These are phyloP conservation scores for Amblyopsis rosae DNA, from an alignment of 2,113 vertebrate species.

Conservation along the genomic window DNA sequence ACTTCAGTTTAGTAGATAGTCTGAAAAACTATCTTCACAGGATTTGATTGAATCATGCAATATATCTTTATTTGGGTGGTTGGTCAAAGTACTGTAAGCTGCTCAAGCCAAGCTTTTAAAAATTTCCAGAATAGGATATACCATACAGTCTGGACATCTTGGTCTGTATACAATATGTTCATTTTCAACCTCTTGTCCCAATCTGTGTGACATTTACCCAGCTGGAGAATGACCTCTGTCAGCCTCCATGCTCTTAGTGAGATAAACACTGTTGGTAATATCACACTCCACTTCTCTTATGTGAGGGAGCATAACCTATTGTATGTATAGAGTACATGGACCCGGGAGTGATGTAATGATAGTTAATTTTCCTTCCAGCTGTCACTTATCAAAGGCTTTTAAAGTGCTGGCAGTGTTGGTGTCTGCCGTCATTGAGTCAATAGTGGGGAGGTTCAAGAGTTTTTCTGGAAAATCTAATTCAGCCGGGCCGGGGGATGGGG, in stretches of 20 bases:
- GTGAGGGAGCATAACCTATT: neutral
- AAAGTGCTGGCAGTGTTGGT: constrained; percentile 22
- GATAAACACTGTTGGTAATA: constrained; percentile 30
- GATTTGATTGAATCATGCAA: neutral
- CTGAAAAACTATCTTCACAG: neutral
- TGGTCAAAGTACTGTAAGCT: neutral
- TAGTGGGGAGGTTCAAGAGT: constrained; percentile 8
- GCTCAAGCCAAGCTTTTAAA: neutral
- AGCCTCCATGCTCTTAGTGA: constrained; percentile 10
- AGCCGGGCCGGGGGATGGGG: neutral
- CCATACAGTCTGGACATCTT: too few species aligned
- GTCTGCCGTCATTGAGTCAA: constrained; percentile 19
- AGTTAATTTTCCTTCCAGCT: constrained; percentile 30
- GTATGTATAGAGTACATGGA: constrained; percentile 7
- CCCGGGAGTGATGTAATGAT: constrained; percentile 32
- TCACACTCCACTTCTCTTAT: constrained; percentile 4
- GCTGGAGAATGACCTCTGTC: constrained; percentile 34
- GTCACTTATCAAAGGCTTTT: constrained; percentile 21
- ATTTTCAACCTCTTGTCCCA: constrained; percentile 2
- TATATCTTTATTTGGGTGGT: neutral
- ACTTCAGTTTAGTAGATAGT: neutral
- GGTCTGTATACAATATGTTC: too few species aligned
- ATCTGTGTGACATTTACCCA: constrained; percentile 35
- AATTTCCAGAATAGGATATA: neutral
- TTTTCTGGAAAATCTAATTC: constrained; percentile 35